Conservation (phyloP, 2,113 vertebrate species). For the Alexandromys fortis region DNA sequence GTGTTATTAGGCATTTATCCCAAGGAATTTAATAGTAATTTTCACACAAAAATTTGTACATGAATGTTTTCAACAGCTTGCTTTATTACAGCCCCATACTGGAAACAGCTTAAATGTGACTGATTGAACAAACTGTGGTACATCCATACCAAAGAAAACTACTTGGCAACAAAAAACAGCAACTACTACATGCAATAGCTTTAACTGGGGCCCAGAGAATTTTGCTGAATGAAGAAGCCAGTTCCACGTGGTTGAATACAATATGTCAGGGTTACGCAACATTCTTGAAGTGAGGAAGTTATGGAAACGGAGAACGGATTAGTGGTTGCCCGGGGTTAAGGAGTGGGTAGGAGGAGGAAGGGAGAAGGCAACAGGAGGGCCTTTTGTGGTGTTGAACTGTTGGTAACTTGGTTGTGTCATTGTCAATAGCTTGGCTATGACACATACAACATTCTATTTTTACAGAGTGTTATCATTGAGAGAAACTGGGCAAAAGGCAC, state of each 20-base stretch:
- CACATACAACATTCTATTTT: not conserved
- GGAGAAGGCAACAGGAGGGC: not conserved
- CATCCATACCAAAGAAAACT: conserved; percentile 29
- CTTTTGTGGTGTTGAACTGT: not conserved
- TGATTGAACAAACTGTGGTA: conserved; percentile 16
- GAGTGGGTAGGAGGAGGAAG: not conserved
- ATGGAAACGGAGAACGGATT: conserved; percentile 12
- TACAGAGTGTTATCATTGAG: not conserved
- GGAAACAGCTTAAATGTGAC: conserved; percentile 29
- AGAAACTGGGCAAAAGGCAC: conserved; percentile 22
- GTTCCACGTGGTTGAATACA: not conserved
- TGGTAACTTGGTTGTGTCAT: conserved; percentile 15
- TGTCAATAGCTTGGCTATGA: not conserved
- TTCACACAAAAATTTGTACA: not conserved
- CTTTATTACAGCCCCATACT: conserved; percentile 38
- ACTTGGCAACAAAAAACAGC: conserved; percentile 50
- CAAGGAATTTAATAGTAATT: conserved; percentile 39
- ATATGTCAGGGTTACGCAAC: not conserved
- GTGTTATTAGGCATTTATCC: not conserved
- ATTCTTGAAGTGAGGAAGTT: conserved; percentile 19
- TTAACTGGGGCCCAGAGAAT: not conserved
- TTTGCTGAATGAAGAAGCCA: conserved; percentile 19
- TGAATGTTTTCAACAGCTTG: conserved; percentile 43
- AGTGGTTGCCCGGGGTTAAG: not conserved
- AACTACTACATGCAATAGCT: not conserved